Evolutionary conservation across 2,113 vertebrate species (phyloP).

Genomic region (Xenus cinereus): DNA sequence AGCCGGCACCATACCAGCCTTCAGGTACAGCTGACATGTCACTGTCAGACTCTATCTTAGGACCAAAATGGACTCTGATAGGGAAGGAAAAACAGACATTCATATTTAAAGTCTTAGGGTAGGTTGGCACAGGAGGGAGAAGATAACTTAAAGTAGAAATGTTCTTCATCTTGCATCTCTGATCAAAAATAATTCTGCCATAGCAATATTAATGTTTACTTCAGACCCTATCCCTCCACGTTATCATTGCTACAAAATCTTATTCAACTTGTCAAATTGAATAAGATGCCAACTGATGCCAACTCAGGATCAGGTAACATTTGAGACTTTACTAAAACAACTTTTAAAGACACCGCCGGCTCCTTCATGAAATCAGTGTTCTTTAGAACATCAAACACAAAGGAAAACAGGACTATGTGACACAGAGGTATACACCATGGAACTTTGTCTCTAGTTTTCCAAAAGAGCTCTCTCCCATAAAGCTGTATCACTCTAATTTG

Average conservation of each 20-base stretch:
- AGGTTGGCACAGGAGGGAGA: not conserved
- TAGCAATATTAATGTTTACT: not conserved
- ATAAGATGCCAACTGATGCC: not conserved
- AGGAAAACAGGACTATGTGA: not conserved
- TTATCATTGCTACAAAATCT: not conserved
- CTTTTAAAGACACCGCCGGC: not conserved
- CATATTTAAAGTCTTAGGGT: not conserved
- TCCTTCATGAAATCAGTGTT: not conserved
- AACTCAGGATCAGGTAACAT: not conserved
- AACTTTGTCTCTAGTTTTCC: not conserved
- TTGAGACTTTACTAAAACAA: not conserved
- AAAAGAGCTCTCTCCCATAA: not conserved
- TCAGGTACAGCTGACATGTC: not conserved
- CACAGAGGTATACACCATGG: not conserved
- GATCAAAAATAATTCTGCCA: not conserved
- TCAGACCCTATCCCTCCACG: not conserved
- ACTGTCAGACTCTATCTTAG: not conserved
- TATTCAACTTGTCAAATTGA: not conserved
- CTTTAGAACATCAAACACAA: not conserved
- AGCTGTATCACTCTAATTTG: not conserved
- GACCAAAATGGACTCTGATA: not conserved
- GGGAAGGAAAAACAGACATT: not conserved
- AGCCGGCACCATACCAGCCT: not conserved
- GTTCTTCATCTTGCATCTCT: not conserved
- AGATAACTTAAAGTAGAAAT: not conserved